Percentiles rank a stretch among this genome's conserved stretches.
phyloP scores from a whole-genome alignment of 2,888 invertebrate genomes.

The Eupithecia dodoneata region DNA sequence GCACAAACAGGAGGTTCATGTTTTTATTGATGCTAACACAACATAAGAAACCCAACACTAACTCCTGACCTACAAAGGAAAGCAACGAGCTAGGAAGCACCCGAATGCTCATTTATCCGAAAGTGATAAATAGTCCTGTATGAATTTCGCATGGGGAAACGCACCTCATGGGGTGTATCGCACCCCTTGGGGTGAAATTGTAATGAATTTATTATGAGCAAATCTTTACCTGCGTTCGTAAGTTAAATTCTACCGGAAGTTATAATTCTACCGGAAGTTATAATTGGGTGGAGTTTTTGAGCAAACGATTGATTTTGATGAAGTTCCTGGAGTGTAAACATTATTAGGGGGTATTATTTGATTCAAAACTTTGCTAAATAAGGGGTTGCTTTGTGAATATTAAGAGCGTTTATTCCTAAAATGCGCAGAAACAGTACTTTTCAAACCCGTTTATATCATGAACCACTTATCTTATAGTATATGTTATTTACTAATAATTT shows the following conservation, averaged over 20 bases:
- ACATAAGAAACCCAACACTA: neutral
- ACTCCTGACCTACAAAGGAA: constrained; percentile 42
- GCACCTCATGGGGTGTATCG: constrained; percentile 25
- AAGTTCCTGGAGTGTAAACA: constrained; percentile 10
- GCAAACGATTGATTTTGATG: constrained; percentile 30
- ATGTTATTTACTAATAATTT: too few species aligned
- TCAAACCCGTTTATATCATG: too few species aligned
- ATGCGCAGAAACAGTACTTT: too few species aligned
- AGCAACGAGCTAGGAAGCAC: constrained; percentile 57
- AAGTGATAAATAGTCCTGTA: constrained; percentile 77
- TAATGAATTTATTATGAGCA: constrained; percentile 48
- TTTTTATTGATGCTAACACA: neutral
- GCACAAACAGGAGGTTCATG: too few species aligned
- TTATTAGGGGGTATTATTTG: constrained; percentile 11
- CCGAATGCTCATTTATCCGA: constrained; percentile 74
- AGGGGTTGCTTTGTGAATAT: neutral
- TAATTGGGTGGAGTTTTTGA: constrained; percentile 28
- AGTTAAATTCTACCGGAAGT: constrained; percentile 23
- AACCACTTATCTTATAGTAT: too few species aligned
- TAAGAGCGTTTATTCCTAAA: too few species aligned
- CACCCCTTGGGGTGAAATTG: constrained; percentile 20
- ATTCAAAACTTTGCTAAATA: neutral
- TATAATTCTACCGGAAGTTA: constrained; percentile 19
- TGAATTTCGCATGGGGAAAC: constrained; percentile 56
- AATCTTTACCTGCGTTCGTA: constrained; percentile 42